Evolutionary conservation across 64 coral and sea anemone genomes (phyloP), one percentile per base, ranked within the genome.

Genomic region (Montipora efflorescens): DNA sequence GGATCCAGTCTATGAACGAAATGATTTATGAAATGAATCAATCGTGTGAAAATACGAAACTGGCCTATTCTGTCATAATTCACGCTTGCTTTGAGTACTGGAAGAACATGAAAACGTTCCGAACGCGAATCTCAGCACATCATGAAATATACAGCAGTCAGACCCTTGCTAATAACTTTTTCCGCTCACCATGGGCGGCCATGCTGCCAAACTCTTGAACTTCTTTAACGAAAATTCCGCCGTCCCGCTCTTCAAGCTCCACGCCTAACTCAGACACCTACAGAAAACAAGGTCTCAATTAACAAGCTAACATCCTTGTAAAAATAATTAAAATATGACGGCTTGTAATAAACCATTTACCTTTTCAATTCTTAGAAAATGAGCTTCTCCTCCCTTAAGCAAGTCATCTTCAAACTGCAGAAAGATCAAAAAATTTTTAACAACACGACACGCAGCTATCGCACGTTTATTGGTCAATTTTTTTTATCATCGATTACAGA

Each of bases 251-350:
- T 55, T 97, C 89, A 0, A 97, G 44, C 2, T 82, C 83, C 19
- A 97, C 69, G 44, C 92, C 90, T 15, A 97, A 86, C 3, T 97
- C 95, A 4, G 77, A 91, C 44, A 97, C 83, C 95, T 97, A 43
- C 4, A 28, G 21, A 19, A 5, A 70, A 48, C 46, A 84, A 18
- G 19, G 5, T 28, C 4, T n/a, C 1, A 70, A 70, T 23, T 8
- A 8, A 14, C 61, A 71, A n/a, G 19, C 3, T 21, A 2, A 21
- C 68, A 15, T 67, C 5, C 68, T 3, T 14, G 4, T 4, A 15
- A 14, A 16, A 64, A 64, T 4, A 64, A 64, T 20, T 20, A 71
- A 23, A 21, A 71, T 21, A 22, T 21, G 19, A 64, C 3, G 0
- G 0, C 9, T 2, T 21, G 18, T 5, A 7, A 4, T 7, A 51